Conservation (phyloP, 2,113 vertebrate species). For the Rhizomys pruinosus region DNA sequence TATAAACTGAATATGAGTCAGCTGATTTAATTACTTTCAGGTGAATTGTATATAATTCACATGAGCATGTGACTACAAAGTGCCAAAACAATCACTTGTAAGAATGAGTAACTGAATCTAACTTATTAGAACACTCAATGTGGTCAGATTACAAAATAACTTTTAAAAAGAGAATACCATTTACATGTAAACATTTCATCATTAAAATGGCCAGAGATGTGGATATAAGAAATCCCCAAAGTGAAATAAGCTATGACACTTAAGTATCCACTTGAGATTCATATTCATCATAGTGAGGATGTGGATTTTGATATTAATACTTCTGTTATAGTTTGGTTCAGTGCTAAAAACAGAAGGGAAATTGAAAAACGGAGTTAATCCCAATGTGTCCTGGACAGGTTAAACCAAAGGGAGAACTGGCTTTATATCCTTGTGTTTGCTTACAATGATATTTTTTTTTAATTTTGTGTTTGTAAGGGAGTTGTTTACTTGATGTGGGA, state of each 20-base stretch:
- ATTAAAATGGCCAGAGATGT: not conserved
- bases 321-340: not conserved
- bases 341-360: not conserved
- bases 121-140: not conserved
- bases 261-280: not conserved
- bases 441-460: no score
- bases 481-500: not conserved
- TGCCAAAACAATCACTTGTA: not conserved
- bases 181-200: not conserved
- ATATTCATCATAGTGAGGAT: fast-evolving
- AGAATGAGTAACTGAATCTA: not conserved
- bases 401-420: not conserved
- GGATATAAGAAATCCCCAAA: not conserved
- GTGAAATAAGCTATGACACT: not conserved
- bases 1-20: not conserved
- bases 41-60: not conserved
- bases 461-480: not conserved
- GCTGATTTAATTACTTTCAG: not conserved
- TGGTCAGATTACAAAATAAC: not conserved
- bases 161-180: not conserved
- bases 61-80: not conserved
- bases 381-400: not conserved
- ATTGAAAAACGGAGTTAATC: not conserved
- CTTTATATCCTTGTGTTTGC: not conserved
- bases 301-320: not conserved